Evolutionary conservation across 92 coral and sea anemone species (phyloP), one percentile per base, ranked within the genome.

Genomic region (Bergia sp.): DNA sequence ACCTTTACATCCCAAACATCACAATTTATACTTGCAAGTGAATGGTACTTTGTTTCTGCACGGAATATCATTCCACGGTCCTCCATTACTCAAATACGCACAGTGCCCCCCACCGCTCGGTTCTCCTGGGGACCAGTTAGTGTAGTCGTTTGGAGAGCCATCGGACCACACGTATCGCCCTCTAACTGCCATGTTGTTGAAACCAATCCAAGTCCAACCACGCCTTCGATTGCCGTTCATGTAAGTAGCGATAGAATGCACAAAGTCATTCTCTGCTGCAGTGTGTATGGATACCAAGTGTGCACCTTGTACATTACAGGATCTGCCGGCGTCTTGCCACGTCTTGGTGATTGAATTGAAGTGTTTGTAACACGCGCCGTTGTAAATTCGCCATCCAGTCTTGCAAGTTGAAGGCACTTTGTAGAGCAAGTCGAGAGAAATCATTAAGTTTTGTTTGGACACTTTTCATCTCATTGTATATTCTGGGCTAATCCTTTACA

Each of bases 261-360:
- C 65, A 37, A 79, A 79, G 16, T 11, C 38, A 2, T 47, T 79
- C 39, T 79, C 82, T 29, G 65, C 41, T 29, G 82, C 41, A 2
- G 61, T n/a, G 82, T 45, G 82, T 44, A 77, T 77, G 7, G 82
- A 77, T 1, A 77, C 82, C 82, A 77, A 77, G 36, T 77, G 82
- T 18, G 82, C 64, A 49, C 82, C 64, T n/a, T 79, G 40, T 49
- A 39, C 40, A 40, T 49, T 45, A 23, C 82, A 79, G n/a, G 18
- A 38, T 23, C 1, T 45, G 38, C 3, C 15, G 64, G 82, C 82
- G 37, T 79, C 16, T 20, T 29, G 18, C 65, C 65, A 79, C 23
- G 82, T n/a, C 66, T 79, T 45, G 10, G 7, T 13, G 13, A 5
- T 41, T 37, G 7, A 4, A 5, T 18, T 18, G 37, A 77, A 77